These are phyloP conservation scores for Zonotrichia albicollis DNA, from an alignment of 2,797 vertebrate genomes.

Conservation along the genomic window DNA sequence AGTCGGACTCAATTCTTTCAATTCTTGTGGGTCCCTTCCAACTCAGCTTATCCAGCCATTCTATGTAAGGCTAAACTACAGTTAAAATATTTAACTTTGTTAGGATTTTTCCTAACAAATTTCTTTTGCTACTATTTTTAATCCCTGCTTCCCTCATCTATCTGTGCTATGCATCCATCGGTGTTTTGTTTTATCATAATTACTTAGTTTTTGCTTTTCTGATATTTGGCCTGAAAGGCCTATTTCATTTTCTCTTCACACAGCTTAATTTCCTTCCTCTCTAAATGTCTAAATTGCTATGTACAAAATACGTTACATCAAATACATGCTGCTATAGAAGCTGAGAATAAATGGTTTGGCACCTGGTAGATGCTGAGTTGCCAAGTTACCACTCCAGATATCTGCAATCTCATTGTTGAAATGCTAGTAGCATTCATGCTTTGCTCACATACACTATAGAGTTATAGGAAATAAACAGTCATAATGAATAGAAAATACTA, in stretches of 20 bases:
- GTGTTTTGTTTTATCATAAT: constrained; percentile 5
- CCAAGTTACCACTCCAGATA: constrained; percentile 15
- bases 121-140: background rate
- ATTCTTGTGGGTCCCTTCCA: background rate
- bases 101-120: background rate
- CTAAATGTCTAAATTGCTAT: constrained; percentile 25
- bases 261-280: constrained; percentile 24
- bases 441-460: background rate
- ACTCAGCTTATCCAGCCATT: background rate
- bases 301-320: background rate
- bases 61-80: background rate
- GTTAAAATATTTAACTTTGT: background rate
- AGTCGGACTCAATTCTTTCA: accelerated
- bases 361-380: background rate
- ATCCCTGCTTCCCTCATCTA: background rate
- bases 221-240: background rate
- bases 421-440: background rate
- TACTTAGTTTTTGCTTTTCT: background rate
- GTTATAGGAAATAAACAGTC: background rate
- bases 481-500: background rate
- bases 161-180: background rate
- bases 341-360: constrained; percentile 16
- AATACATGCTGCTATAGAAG: background rate
- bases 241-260: constrained; percentile 12
- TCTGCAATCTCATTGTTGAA: constrained; percentile 20